These are phyloP conservation scores for Ameiurus melas DNA, from an alignment of 2,113 vertebrate species.

Conservation along the genomic window DNA sequence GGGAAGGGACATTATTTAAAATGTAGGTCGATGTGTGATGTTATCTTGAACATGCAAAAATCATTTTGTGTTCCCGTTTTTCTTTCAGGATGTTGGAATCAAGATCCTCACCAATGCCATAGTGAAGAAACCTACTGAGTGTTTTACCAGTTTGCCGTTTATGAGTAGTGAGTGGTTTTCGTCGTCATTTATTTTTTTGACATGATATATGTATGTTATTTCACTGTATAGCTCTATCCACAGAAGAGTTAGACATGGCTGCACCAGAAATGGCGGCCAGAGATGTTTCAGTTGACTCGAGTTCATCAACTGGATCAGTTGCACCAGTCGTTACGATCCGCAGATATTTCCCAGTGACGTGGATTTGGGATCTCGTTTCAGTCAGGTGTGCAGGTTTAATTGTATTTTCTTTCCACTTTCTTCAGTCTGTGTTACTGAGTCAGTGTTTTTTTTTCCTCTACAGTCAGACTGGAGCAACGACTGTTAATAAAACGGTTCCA, in stretches of 20 bases:
- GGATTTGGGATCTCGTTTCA: no score
- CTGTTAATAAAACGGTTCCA: conserved; percentile 66
- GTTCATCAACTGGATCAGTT: background rate
- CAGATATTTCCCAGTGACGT: no score
- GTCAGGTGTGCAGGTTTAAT: no score
- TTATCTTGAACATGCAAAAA: background rate
- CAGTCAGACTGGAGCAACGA: background rate
- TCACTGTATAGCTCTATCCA: background rate
- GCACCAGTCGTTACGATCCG: conserved; percentile 63
- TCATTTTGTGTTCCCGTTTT: background rate
- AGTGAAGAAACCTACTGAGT: conserved; percentile 57
- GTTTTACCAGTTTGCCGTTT: background rate
- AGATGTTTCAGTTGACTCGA: no score
- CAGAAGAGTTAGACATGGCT: no score
- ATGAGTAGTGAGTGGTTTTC: background rate
- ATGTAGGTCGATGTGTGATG: no score
- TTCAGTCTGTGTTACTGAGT: no score
- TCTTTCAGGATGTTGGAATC: conserved; percentile 61
- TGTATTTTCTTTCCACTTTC: no score
- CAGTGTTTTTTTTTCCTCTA: no score
- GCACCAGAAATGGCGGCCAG: no score
- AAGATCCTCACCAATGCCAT: no score
- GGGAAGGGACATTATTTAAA: no score
- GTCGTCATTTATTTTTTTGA: background rate
- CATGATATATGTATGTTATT: background rate